phyloP scores from a whole-genome alignment of 2,888 invertebrate genomes.

The Esperia sulphurella region DNA sequence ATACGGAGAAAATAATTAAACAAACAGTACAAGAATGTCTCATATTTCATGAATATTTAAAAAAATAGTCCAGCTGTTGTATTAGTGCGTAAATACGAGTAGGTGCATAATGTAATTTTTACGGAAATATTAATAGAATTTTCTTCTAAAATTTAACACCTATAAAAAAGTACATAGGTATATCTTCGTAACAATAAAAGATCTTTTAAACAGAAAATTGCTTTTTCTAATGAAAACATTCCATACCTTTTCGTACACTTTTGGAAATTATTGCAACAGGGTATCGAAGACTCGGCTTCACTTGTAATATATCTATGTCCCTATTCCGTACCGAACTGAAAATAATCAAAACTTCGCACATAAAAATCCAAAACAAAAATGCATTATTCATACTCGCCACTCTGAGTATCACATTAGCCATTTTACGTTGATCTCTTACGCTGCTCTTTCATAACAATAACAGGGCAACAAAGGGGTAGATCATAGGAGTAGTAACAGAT shows the following conservation, averaged over 20 bases:
- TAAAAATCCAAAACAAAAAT: constrained; percentile 80
- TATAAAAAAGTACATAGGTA: too few relatives aligned
- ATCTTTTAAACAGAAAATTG: not conserved
- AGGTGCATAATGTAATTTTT: too few relatives aligned
- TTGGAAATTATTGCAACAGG: constrained; percentile 54
- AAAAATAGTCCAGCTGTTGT: too few relatives aligned
- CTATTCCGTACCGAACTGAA: constrained; percentile 71
- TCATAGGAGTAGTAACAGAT: constrained; percentile 38
- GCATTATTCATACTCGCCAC: constrained; percentile 77
- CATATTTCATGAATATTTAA: too few relatives aligned
- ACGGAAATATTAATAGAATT: too few relatives aligned
- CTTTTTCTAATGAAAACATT: not conserved
- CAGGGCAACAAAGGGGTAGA: constrained; percentile 28
- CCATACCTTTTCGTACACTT: not conserved
- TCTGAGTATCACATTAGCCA: constrained; percentile 52
- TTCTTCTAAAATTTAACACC: too few relatives aligned
- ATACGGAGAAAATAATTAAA: too few relatives aligned
- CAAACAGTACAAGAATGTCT: too few relatives aligned
- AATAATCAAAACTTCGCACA: constrained; percentile 79
- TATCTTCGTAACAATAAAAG: not conserved
- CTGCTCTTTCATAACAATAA: constrained; percentile 31
- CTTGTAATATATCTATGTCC: constrained; percentile 39
- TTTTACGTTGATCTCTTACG: constrained; percentile 34
- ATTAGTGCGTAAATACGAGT: too few relatives aligned
- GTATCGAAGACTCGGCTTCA: constrained; percentile 48